Conservation (phyloP, 2,888 invertebrate genomes). For the Sinopyrophorus schimmeli region DNA sequence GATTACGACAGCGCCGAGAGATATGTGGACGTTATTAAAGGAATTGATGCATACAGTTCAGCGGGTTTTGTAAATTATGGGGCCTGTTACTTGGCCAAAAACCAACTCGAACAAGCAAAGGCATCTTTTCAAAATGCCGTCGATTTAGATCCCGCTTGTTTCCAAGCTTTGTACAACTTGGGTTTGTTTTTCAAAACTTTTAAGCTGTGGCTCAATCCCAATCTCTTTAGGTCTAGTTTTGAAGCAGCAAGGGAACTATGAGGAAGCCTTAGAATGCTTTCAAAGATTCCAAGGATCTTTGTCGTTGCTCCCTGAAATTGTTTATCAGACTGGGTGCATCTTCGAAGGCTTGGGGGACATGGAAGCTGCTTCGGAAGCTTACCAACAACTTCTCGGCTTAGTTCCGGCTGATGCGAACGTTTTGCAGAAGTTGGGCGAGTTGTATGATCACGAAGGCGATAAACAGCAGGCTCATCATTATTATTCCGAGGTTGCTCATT, state of each 20-base stretch:
- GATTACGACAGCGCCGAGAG: conserved; percentile 77
- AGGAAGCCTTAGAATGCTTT: conserved; percentile 78
- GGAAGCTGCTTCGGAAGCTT: conserved; percentile 68
- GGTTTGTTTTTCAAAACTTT: conserved; percentile 55
- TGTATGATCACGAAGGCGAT: conserved; percentile 90
- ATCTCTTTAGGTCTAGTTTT: conserved; percentile 64
- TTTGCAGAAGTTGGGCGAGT: conserved; percentile 84
- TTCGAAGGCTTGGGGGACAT: conserved; percentile 69
- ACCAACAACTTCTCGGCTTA: conserved; percentile 76
- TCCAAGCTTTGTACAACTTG: conserved; percentile 83
- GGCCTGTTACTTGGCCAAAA: conserved; percentile 73
- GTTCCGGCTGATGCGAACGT: conserved; percentile 89
- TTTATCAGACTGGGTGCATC: conserved; percentile 78
- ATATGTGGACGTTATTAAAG: conserved; percentile 74
- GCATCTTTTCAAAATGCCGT: conserved; percentile 75
- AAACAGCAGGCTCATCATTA: conserved; percentile 87
- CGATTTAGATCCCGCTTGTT: conserved; percentile 77
- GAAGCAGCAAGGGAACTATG: conserved; percentile 69
- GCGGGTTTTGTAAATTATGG: conserved; percentile 85
- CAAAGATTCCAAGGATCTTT: conserved; percentile 66
- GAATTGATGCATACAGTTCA: conserved; percentile 76
- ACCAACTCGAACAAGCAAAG: conserved; percentile 71
- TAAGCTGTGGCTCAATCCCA: neutral
- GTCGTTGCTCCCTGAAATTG: conserved; percentile 61
- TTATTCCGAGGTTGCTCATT: conserved; percentile 77